Conservation (phyloP, 2,113 vertebrate species). For the Perca flavescens region DNA sequence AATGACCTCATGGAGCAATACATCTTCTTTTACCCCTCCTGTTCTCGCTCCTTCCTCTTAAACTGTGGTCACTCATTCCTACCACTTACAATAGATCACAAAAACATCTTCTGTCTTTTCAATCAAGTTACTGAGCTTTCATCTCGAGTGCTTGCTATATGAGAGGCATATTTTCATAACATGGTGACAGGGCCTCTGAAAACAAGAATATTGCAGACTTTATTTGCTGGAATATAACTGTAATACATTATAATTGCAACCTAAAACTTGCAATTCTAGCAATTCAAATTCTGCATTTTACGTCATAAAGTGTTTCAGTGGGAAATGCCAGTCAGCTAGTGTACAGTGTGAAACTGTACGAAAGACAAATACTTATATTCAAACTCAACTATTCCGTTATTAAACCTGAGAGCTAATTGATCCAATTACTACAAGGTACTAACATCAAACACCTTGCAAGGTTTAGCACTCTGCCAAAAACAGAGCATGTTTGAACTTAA, state of each 20-base stretch:
- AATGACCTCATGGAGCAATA: slow-evolving; percentile 26
- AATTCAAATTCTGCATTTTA: not conserved
- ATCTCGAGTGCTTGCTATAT: not conserved
- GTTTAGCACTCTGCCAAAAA: slow-evolving; percentile 44
- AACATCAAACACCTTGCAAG: slow-evolving; percentile 40
- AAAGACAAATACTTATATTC: slow-evolving; percentile 22
- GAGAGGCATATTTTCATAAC: not conserved
- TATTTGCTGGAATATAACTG: not conserved
- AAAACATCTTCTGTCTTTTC: not conserved
- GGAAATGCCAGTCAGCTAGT: not conserved
- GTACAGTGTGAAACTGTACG: not conserved
- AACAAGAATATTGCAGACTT: not conserved
- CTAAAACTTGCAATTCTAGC: not conserved
- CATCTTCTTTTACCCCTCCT: slow-evolving; percentile 24
- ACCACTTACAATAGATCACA: not conserved
- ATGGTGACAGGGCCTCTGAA: not conserved
- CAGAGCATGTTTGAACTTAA: slow-evolving; percentile 63
- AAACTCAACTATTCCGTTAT: slow-evolving; percentile 16
- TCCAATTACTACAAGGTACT: slow-evolving; percentile 6
- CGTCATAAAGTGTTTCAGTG: not conserved
- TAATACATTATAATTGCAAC: not conserved
- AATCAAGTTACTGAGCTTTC: not conserved
- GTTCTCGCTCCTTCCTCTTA: not conserved
- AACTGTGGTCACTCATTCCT: not conserved
- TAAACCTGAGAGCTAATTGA: slow-evolving; percentile 25